Percentiles rank a stretch among this genome's conserved stretches.
These are phyloP conservation scores for Oeneis ivallda DNA, from an alignment of 2,888 invertebrate genomes.

Conservation along the genomic window DNA sequence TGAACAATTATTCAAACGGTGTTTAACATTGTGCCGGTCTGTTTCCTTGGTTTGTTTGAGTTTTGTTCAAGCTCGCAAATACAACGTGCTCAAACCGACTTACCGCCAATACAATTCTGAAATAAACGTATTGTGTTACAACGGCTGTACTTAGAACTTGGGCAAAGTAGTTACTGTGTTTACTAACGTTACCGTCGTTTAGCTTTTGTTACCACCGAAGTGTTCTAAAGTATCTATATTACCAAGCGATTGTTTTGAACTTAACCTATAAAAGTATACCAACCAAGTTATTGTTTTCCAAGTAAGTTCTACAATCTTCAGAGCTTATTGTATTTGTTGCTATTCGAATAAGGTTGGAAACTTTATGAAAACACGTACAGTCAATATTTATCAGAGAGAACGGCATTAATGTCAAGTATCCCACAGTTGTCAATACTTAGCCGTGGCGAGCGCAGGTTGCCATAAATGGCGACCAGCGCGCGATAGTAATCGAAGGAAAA, in stretches of 20 bases:
- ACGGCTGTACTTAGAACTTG: slow-evolving; percentile 53
- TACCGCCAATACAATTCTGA: slow-evolving; percentile 56
- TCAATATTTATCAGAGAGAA: slow-evolving; percentile 63
- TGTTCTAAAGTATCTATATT: slow-evolving; percentile 7
- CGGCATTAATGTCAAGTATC: slow-evolving; percentile 65
- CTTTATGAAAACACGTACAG: slow-evolving; percentile 69
- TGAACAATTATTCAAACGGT: slow-evolving; percentile 58
- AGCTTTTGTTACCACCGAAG: slow-evolving; percentile 25
- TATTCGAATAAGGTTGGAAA: slow-evolving; percentile 59
- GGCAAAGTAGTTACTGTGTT: slow-evolving; percentile 51
- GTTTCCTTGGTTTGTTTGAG: slow-evolving; percentile 48
- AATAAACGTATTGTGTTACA: slow-evolving; percentile 68
- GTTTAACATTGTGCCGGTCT: slow-evolving; percentile 50
- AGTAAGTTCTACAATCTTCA: slow-evolving; percentile 12
- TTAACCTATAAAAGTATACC: not conserved
- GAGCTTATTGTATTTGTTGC: not conserved
- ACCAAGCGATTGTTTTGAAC: not conserved
- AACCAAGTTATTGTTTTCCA: slow-evolving; percentile 2
- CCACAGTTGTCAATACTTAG: slow-evolving; percentile 76
- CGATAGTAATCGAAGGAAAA: slow-evolving; percentile 75
- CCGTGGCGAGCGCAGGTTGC: slow-evolving; percentile 64
- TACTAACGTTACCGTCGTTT: slow-evolving; percentile 29
- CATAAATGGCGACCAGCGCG: slow-evolving; percentile 68
- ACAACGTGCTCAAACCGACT: slow-evolving; percentile 56
- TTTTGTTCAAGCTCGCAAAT: slow-evolving; percentile 59